A percentile compares a stretch with the other conserved stretches of the same genome.
Conservation (phyloP, 2,888 invertebrate genomes). For the Xestobium rufovillosum region DNA sequence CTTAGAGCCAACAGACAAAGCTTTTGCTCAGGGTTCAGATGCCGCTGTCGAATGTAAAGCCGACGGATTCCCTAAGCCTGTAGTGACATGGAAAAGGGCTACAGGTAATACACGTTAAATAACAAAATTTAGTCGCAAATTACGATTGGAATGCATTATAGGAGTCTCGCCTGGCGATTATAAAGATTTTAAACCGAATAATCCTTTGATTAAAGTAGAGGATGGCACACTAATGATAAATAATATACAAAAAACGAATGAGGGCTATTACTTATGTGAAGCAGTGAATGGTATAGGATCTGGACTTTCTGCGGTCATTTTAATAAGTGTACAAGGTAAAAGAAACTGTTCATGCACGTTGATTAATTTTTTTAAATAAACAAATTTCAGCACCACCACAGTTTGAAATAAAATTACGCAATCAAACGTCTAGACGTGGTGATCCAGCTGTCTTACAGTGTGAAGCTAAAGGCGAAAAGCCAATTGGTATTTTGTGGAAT, state of each 20-base stretch:
- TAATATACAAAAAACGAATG: conserved; percentile 87
- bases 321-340: conserved; percentile 86
- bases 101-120: conserved; percentile 66
- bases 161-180: conserved; percentile 89
- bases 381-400: conserved; percentile 72
- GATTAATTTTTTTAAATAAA: conserved; percentile 5
- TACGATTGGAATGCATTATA: conserved; percentile 33
- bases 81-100: conserved; percentile 92
- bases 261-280: conserved; percentile 92
- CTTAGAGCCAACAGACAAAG: conserved; percentile 89
- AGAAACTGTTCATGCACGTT: not conserved
- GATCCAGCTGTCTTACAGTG: conserved; percentile 88
- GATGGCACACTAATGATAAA: conserved; percentile 87
- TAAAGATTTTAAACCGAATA: conserved; percentile 84
- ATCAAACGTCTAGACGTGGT: conserved; percentile 83
- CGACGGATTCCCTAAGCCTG: conserved; percentile 91
- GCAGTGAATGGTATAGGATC: conserved; percentile 94
- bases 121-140: not conserved
- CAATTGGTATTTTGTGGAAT: conserved; percentile 91
- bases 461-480: conserved; percentile 90
- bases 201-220: conserved; percentile 85
- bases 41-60: conserved; percentile 93
- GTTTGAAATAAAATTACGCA: conserved; percentile 85
- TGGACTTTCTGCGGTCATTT: conserved; percentile 87
- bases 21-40: conserved; percentile 90